phyloP scores from a whole-genome alignment of 35 echinoderm and acorn worm genomes.

The Apostichopus parvimensis region DNA sequence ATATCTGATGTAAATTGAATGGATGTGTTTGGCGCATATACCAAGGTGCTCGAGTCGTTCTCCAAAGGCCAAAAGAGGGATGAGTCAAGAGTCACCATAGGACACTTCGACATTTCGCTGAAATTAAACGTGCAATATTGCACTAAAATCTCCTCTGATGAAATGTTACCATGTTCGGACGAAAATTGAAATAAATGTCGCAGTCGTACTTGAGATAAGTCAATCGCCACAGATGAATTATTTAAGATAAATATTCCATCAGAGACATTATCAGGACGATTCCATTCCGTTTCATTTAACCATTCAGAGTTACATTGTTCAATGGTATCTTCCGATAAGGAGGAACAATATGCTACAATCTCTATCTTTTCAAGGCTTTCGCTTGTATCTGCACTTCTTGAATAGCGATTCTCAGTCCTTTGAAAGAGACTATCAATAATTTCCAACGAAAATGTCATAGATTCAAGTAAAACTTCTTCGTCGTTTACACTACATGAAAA shows the following conservation, averaged over 20 bases:
- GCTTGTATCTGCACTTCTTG: not conserved
- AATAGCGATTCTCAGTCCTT: not conserved
- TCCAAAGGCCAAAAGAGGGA: not conserved
- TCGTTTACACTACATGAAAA: not conserved
- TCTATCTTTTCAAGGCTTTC: not conserved
- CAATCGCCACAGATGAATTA: not conserved
- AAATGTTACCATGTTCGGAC: not conserved
- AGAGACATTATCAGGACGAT: not conserved
- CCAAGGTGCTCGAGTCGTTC: not conserved
- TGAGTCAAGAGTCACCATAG: not conserved
- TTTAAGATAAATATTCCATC: not conserved
- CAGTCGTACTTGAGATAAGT: not conserved
- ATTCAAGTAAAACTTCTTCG: not conserved
- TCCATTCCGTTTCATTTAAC: not conserved
- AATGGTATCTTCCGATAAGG: not conserved
- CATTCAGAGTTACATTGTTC: not conserved
- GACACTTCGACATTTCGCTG: not conserved
- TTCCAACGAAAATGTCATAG: not conserved
- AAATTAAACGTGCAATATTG: not conserved
- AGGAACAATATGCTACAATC: not conserved
- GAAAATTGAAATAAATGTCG: not conserved
- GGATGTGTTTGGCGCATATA: not conserved
- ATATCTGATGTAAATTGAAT: slow-evolving; percentile 23
- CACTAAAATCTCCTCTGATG: not conserved
- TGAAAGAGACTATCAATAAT: not conserved